phyloP scores from a whole-genome alignment of 2,888 invertebrate genomes.

The Linnaemya vulpina region DNA sequence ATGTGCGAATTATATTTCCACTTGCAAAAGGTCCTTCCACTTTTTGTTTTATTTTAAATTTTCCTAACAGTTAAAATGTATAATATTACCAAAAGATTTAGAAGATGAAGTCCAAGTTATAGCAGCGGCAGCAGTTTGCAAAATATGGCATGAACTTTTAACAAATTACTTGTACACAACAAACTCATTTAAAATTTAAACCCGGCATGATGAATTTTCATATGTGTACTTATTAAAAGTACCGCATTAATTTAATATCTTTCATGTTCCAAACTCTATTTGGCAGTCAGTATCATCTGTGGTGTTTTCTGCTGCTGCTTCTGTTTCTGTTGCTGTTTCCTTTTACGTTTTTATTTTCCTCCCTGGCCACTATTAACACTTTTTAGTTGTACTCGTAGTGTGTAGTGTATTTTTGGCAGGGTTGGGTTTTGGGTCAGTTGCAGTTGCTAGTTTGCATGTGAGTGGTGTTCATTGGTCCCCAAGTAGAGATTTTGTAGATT shows the following conservation, averaged over 20 bases:
- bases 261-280: conserved; percentile 54
- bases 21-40: conserved; percentile 20
- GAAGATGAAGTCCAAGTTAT: conserved; percentile 38
- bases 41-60: no score
- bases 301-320: background rate
- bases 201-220: conserved; percentile 56
- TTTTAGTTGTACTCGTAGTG: conserved; percentile 14
- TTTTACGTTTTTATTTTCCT: conserved; percentile 1
- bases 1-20: conserved; percentile 2
- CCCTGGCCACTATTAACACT: conserved; percentile 43
- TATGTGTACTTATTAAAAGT: conserved; percentile 66
- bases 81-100: conserved; percentile 45
- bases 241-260: conserved; percentile 71
- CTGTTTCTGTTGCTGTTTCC: background rate
- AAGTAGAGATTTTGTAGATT: conserved; percentile 74
- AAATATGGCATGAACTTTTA: conserved; percentile 60
- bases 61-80: conserved; percentile 16
- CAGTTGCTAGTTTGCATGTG: conserved; percentile 36
- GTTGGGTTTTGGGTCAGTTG: conserved; percentile 64
- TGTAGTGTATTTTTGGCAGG: conserved; percentile 22
- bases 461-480: conserved; percentile 71
- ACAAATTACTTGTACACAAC: conserved; percentile 56
- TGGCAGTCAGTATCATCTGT: conserved; percentile 42
- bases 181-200: conserved; percentile 55
- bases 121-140: conserved; percentile 36